Evolutionary conservation across 2,113 vertebrate species (phyloP).

Genomic region (Leptodactylus fuscus): DNA sequence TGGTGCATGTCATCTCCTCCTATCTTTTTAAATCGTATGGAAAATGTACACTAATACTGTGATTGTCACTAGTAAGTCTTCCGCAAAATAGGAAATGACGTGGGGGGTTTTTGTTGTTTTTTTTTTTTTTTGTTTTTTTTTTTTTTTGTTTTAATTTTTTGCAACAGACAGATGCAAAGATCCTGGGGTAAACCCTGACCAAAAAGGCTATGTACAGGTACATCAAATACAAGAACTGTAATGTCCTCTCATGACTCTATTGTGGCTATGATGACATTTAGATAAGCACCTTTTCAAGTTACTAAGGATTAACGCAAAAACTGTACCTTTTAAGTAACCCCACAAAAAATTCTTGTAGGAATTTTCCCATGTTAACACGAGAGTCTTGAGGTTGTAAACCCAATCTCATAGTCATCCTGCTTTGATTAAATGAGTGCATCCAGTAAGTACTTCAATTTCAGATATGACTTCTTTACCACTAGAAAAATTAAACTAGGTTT

Average conservation of each 20-base stretch:
- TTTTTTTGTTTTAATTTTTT: too few relatives aligned
- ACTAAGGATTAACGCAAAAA: not conserved
- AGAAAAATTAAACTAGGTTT: not conserved
- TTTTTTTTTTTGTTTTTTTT: not conserved
- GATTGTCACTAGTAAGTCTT: slow-evolving; percentile 15
- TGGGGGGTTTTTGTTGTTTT: not conserved
- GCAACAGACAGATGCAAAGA: not conserved
- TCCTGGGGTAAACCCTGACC: slow-evolving; percentile 20
- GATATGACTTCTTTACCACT: not conserved
- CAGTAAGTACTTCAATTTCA: not conserved
- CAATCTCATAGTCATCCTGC: not conserved
- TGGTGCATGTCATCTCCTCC: slow-evolving; percentile 45
- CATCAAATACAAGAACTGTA: not conserved
- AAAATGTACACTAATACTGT: slow-evolving; percentile 42
- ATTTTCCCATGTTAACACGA: not conserved
- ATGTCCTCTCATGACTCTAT: not conserved
- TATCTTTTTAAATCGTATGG: slow-evolving; percentile 24
- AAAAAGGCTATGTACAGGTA: not conserved
- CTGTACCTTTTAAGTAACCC: not conserved
- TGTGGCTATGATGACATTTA: slow-evolving; percentile 9
- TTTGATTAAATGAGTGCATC: not conserved
- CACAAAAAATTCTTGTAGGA: not conserved
- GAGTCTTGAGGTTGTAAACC: not conserved
- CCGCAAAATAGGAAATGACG: slow-evolving; percentile 41
- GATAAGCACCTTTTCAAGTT: not conserved